Evolutionary conservation across 1,140 invertebrate genomes (phyloP).

Genomic region (Chrysoperla carnea): DNA sequence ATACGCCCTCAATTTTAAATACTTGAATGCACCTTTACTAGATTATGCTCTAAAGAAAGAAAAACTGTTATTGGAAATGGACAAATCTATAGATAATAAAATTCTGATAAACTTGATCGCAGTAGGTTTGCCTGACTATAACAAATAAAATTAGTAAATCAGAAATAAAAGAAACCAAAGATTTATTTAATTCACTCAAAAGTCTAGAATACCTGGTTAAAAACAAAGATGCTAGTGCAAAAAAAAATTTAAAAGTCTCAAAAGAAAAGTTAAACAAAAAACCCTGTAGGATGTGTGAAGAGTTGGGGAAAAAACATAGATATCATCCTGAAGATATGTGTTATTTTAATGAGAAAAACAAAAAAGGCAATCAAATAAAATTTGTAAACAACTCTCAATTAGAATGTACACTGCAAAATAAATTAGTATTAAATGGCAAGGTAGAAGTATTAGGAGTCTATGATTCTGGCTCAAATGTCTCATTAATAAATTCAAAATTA

Average conservation of each 20-base stretch:
- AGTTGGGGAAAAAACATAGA: constrained; percentile 10
- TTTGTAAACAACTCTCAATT: constrained; percentile 6
- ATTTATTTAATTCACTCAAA: constrained; percentile 11
- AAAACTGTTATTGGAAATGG: constrained; percentile 13
- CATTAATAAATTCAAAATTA: constrained; percentile 14
- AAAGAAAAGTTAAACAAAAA: constrained; percentile 9
- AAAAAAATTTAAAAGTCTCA: constrained; percentile 5
- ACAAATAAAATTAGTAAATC: constrained; percentile 12
- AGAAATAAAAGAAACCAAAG: constrained; percentile 6
- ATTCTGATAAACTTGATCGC: constrained; percentile 14
- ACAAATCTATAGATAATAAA: constrained; percentile 9
- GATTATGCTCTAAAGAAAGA: constrained; percentile 18
- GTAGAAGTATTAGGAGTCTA: constrained; percentile 9
- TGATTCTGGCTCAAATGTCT: constrained; percentile 14
- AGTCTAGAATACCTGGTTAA: constrained; percentile 13
- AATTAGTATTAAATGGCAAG: constrained; percentile 11
- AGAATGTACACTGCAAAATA: constrained; percentile 7
- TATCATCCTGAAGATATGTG: constrained; percentile 13
- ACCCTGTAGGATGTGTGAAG: constrained; percentile 13
- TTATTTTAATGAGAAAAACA: constrained; percentile 12
- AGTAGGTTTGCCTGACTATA: constrained; percentile 14
- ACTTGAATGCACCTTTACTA: constrained; percentile 13
- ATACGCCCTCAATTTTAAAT: constrained; percentile 16
- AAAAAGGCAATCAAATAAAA: constrained; percentile 7
- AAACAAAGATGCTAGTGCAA: constrained; percentile 5